phyloP scores from a whole-genome alignment of 2,888 invertebrate species.

The Drosophila tanythrix region DNA sequence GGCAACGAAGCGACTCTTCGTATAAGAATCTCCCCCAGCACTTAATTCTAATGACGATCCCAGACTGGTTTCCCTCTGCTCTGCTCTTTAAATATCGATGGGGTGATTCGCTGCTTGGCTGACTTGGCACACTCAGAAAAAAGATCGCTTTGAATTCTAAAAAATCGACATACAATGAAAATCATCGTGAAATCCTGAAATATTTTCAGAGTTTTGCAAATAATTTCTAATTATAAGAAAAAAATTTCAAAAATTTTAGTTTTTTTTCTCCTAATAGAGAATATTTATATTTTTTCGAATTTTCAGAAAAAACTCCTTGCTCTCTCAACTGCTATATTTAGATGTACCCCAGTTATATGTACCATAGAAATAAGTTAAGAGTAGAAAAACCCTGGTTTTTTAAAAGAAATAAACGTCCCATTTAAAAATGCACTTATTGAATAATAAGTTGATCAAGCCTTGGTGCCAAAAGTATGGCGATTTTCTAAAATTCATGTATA shows the following conservation, averaged over 20 bases:
- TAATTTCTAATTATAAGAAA: neutral
- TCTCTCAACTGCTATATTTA: neutral
- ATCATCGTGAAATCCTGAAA: neutral
- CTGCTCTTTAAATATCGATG: constrained; percentile 19
- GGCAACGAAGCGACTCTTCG: constrained; percentile 45
- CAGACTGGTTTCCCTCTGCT: constrained; percentile 32
- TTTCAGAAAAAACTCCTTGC: too few species aligned
- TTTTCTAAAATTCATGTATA: neutral
- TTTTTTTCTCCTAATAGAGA: neutral
- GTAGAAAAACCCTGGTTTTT: neutral
- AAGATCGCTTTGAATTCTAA: neutral
- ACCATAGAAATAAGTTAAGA: neutral
- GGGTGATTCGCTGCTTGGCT: constrained; percentile 10
- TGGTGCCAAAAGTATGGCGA: neutral
- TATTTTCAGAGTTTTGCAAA: neutral
- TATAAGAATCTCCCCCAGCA: constrained; percentile 17
- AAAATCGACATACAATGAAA: neutral
- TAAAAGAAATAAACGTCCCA: neutral
- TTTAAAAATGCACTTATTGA: neutral
- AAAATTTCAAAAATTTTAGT: neutral
- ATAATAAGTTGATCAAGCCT: neutral
- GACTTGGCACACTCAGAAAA: neutral
- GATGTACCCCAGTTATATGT: too few species aligned
- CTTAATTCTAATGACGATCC: constrained; percentile 30
- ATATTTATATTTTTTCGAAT: neutral